Base-by-base conservation (phyloP, 2,113 vertebrate species). In the Tylochromis polylepis region DNA sequence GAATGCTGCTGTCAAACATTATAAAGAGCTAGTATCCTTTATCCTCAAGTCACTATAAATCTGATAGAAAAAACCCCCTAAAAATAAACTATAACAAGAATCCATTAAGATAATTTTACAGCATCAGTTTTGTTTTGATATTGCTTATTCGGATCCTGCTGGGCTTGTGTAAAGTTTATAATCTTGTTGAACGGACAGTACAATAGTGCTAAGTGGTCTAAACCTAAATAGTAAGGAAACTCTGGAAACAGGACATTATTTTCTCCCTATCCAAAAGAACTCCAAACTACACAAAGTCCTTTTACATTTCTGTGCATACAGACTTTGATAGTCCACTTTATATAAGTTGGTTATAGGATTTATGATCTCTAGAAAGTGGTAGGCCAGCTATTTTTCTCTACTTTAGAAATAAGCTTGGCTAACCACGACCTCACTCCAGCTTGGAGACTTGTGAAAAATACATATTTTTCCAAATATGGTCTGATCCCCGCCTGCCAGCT, bases 11-110 rank as follows among this genome's bases (percentile, higher is more conserved):
- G 16, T 88, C 49, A 22, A 55, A 81, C 46, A 51, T 79, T 87
- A 88, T 14, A 91, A 91, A 91, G 15, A 83, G 57, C 72, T 70
- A 77, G 46, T 34, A 84, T 67, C 22, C 82, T 57, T 57, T 60
- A 41, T 77, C 29, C 55, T 85, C 24, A 65, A 84, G 9, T 38
- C 72, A 88, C 87, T 88, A 84, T 20, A 91, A 87, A 92, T 87
- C 16, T 88, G 41, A 87, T 85, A 77, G 46, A 62, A 86, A 90
- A 84, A 72, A 80, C 36, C 31, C 31, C 49, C 41, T 43, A 62
- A 88, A 72, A 49, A 12, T 78, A 89, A 36, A 56, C 7, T 36
- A 65, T 8, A 38, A 65, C 22, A 53, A 82, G 27, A 60, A 77
- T 72, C 55, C 29, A 79, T 18, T 53, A 43, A 51, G 34, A 82